Conservation (phyloP, 2,113 vertebrate species). For the Callaeas wilsoni region DNA sequence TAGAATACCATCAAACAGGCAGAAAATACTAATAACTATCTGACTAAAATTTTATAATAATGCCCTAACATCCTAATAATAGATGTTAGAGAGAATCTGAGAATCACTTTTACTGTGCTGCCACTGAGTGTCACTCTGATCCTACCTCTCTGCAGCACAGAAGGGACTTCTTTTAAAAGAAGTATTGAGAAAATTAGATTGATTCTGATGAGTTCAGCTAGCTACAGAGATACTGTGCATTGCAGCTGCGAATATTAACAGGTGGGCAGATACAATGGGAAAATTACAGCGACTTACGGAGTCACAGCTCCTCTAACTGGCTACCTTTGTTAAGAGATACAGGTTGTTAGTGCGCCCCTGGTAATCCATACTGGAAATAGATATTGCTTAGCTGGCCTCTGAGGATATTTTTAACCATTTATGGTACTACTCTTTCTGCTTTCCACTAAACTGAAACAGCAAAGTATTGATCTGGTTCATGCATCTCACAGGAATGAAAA, state of each 20-base stretch:
- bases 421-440: not conserved
- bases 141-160: not conserved
- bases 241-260: not conserved
- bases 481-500: not conserved
- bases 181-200: not conserved
- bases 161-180: not conserved
- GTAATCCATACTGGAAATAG: not conserved
- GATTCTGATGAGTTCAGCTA: not conserved
- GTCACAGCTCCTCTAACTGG: not conserved
- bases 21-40: not conserved
- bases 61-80: not conserved
- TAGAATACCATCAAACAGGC: not conserved
- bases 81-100: not conserved
- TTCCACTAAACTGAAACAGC: not conserved
- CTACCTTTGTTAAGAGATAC: not conserved
- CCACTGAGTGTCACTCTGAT: conserved; percentile 62
- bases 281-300: not conserved
- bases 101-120: not conserved
- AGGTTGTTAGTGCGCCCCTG: not conserved
- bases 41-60: not conserved
- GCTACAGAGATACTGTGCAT: not conserved
- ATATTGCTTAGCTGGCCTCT: not conserved
- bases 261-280: not conserved
- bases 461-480: not conserved
- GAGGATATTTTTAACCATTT: not conserved